Base-by-base conservation (phyloP, 2,113 vertebrate genomes). In the Rynchops niger region DNA sequence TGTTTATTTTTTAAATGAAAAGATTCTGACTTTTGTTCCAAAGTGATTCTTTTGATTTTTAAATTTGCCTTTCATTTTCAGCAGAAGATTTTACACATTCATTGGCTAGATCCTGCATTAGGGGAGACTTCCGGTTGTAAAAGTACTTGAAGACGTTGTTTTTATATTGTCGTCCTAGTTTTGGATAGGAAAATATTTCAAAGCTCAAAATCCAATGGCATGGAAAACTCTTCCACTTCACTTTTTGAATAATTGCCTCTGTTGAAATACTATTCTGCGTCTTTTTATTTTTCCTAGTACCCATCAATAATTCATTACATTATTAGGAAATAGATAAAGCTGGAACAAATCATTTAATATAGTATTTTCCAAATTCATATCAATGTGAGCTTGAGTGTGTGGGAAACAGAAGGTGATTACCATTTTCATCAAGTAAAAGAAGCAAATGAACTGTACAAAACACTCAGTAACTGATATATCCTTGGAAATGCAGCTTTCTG, bases 261-360 rank as follows among this genome's bases (percentile, higher is more conserved):
- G 81, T 67, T 93, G 89, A 90, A 95, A 95, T 56, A 79, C 70
- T 91, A 34, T 72, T 96, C 66, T 56, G 42, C 52, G 90, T 78
- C 81, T 91, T 94, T 78, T 77, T 70, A 62, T 90, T 96, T 94
- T 93, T 94, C 91, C 91, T 93, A 70, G 61, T 72, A 29, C 15
- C 61, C 87, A 94, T 96, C 87, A 96, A 90, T 96, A 96, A 96
- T 97, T 91, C 93, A 95, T 87, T 96, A 87, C 87, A 85, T 90
- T 94, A 85, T 95, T 94, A 96, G 92, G 84, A 95, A 96, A 91
- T 85, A 78, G 87, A 95, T 91, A 90, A 93, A 95, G 86, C 58
- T 95, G 86, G 83, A 92, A 93, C 92, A 95, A 95, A 90, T 92
- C 88, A 90, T 87, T 95, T 95, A 95, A 82, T 81, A 69, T 12